phyloP scores from a whole-genome alignment of 2,797 vertebrate species.

The Nyctibius grandis region DNA sequence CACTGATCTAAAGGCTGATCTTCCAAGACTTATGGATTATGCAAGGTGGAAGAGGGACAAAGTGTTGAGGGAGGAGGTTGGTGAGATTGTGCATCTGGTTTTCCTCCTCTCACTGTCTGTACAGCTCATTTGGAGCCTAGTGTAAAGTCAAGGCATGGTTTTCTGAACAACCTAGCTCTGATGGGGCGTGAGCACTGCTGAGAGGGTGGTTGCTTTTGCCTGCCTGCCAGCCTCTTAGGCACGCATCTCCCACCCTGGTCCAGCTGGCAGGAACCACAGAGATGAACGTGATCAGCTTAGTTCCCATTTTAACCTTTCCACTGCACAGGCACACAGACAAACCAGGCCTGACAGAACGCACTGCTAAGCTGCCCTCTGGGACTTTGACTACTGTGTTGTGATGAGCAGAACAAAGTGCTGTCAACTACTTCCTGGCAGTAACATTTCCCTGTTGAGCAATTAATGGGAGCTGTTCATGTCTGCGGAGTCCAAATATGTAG shows the following conservation, averaged over 20 bases:
- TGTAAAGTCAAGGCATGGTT: not conserved
- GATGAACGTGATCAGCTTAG: constrained; percentile 9
- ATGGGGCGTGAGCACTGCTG: not conserved
- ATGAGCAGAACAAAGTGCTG: constrained; percentile 33
- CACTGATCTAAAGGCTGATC: not conserved
- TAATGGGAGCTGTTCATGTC: constrained; percentile 17
- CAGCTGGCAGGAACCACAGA: not conserved
- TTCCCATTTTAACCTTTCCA: constrained; percentile 43
- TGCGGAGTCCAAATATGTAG: not conserved
- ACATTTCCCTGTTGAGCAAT: constrained; percentile 43
- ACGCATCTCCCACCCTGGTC: not conserved
- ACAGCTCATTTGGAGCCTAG: not conserved
- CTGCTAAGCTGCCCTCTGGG: constrained; percentile 24
- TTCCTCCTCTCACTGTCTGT: not conserved
- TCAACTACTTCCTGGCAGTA: constrained; percentile 45
- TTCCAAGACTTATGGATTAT: not conserved
- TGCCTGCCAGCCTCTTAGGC: not conserved
- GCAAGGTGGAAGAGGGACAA: not conserved
- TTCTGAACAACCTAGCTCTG: not conserved
- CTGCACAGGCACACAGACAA: constrained; percentile 30
- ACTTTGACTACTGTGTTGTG: constrained; percentile 6
- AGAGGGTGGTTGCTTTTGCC: not conserved
- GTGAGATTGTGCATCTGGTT: not conserved
- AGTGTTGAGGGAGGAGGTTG: not conserved
- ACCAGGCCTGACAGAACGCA: constrained; percentile 45